Percentiles rank a stretch among this genome's conserved stretches.
phyloP scores from a whole-genome alignment of 2,113 vertebrate species.

The Toxotes jaculatrix region DNA sequence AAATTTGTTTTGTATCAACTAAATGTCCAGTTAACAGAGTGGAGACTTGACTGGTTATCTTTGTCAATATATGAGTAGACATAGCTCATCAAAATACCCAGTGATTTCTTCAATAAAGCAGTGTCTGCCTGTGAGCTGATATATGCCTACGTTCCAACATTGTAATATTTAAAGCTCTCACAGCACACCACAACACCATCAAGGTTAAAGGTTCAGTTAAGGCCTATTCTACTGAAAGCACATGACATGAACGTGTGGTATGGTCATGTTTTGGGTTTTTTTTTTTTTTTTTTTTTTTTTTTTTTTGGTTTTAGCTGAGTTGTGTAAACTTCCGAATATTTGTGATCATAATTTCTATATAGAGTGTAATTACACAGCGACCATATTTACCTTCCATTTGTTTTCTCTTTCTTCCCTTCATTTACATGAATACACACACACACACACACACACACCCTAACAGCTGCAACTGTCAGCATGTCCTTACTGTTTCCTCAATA shows the following conservation, averaged over 20 bases:
- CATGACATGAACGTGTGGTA: no score
- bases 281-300: no score
- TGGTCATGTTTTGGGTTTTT: neutral
- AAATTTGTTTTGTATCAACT: neutral
- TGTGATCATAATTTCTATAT: neutral
- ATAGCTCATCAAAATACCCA: neutral
- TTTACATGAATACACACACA: conserved; percentile 2
- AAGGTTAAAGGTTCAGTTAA: neutral
- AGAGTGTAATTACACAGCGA: neutral
- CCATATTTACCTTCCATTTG: neutral
- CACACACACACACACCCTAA: neutral
- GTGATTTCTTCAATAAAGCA: neutral
- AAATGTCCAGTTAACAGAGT: neutral
- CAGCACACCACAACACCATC: neutral
- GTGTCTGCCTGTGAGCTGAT: no score
- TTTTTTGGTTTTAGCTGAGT: no score
- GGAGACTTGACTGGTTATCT: neutral
- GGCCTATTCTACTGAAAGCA: neutral
- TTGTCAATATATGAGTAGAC: neutral
- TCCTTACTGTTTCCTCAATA: conserved; percentile 10
- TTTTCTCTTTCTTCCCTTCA: neutral
- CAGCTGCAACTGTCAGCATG: conserved; percentile 65
- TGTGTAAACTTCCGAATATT: neutral
- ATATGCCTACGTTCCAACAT: no score
- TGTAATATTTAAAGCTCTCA: neutral